phyloP scores from a whole-genome alignment of 2,888 invertebrate genomes.

The Helicoverpa assulta region DNA sequence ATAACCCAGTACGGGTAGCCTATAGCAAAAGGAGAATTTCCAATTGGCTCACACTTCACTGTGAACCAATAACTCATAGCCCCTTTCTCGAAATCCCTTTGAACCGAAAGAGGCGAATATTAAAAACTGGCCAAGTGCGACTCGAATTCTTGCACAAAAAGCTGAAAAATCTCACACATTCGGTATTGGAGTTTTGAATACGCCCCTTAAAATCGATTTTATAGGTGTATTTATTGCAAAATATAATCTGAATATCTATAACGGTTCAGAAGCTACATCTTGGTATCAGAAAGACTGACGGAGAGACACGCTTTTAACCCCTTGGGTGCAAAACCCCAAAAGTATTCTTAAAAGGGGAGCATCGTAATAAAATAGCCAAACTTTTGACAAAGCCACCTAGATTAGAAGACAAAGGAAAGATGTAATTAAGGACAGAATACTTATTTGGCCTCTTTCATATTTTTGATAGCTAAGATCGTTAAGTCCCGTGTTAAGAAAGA shows the following conservation, averaged over 20 bases:
- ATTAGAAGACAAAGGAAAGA: conserved; percentile 52
- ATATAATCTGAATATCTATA: too few species aligned
- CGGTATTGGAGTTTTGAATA: too few species aligned
- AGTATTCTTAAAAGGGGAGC: conserved; percentile 46
- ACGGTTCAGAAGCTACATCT: too few species aligned
- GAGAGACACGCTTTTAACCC: too few species aligned
- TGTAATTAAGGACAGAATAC: conserved; percentile 57
- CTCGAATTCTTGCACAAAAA: too few species aligned
- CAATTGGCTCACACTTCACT: conserved; percentile 23
- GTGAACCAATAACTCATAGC: conserved; percentile 26
- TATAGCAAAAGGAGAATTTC: conserved; percentile 26
- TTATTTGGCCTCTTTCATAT: conserved; percentile 51
- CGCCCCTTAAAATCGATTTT: too few species aligned
- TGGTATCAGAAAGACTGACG: too few species aligned
- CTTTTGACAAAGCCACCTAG: conserved; percentile 43
- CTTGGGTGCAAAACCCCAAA: background rate
- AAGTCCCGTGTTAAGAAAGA: conserved; percentile 40
- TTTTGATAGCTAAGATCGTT: conserved; percentile 41
- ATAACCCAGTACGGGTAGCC: background rate
- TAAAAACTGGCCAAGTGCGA: conserved; percentile 20
- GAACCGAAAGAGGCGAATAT: conserved; percentile 48
- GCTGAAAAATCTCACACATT: too few species aligned
- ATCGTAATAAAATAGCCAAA: conserved; percentile 49
- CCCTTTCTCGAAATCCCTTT: conserved; percentile 29
- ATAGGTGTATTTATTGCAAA: too few species aligned